Percentiles rank a stretch among this genome's conserved stretches.
Conservation (phyloP, 2,888 invertebrate species). For the Herminia tarsipennalis region DNA sequence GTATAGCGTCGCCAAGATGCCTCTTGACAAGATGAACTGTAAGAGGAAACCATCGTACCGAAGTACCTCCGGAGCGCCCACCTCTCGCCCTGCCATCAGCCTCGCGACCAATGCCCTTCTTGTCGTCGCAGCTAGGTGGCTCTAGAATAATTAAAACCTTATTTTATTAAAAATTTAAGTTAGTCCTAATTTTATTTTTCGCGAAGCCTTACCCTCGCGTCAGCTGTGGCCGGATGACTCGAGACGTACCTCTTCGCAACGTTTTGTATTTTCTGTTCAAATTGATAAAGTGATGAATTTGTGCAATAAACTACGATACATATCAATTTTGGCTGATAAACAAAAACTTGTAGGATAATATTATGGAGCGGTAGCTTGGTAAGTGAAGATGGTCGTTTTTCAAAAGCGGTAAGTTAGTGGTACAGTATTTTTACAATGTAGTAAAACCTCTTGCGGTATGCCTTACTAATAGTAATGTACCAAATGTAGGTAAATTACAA, state of each 20-base stretch:
- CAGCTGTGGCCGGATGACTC: conserved; percentile 83
- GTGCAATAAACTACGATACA: conserved; percentile 82
- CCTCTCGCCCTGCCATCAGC: conserved; percentile 48
- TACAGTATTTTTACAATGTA: conserved; percentile 76
- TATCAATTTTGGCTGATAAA: conserved; percentile 82
- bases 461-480: conserved; percentile 76
- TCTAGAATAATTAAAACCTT: conserved; percentile 56
- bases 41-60: conserved; percentile 87
- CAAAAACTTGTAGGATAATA: conserved; percentile 63
- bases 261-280: conserved; percentile 55
- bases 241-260: conserved; percentile 57
- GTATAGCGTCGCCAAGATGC: conserved; percentile 93
- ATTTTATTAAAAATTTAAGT: conserved; percentile 41
- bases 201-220: conserved; percentile 65
- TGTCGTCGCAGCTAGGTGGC: conserved; percentile 63
- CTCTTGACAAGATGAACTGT: conserved; percentile 93
- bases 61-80: conserved; percentile 61
- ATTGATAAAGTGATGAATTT: conserved; percentile 74
- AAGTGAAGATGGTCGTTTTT: conserved; percentile 62
- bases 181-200: conserved; percentile 51
- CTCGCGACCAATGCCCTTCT: conserved; percentile 59
- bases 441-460: conserved; percentile 69
- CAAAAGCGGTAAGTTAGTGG: conserved; percentile 66
- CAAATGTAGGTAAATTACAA: conserved; percentile 54
- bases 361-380: conserved; percentile 77